Evolutionary conservation across 2,797 vertebrate genomes (phyloP).

Genomic region (Xenentodon cancila): DNA sequence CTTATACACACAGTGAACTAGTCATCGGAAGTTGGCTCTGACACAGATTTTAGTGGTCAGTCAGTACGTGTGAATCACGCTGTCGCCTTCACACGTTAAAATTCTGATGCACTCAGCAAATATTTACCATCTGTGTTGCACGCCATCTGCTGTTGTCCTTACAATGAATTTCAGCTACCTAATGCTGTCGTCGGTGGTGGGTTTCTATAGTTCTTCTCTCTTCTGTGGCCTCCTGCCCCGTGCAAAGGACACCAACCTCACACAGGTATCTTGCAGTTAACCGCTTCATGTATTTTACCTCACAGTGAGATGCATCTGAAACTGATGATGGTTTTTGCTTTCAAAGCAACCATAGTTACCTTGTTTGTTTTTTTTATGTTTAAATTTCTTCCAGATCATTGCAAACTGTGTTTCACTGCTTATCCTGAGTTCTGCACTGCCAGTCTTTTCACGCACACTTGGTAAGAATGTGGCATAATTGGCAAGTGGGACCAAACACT

Average conservation of each 20-base stretch:
- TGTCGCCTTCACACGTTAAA: not conserved
- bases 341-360: not conserved
- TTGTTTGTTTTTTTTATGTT: not conserved
- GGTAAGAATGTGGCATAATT: constrained; percentile 80
- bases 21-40: constrained; percentile 2
- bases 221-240: constrained; percentile 90
- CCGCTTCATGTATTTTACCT: not conserved
- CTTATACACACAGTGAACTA: not conserved
- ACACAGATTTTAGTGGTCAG: not conserved
- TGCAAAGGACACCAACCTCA: constrained; percentile 91
- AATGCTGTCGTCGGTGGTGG: constrained; percentile 95
- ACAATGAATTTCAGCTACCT: constrained; percentile 84
- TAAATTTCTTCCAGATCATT: constrained; percentile 86
- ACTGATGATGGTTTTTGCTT: not conserved
- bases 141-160: constrained; percentile 51
- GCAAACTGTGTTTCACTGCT: constrained; percentile 96
- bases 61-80: no score
- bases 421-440: constrained; percentile 95
- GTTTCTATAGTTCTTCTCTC: constrained; percentile 95
- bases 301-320: not conserved
- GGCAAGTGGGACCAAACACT: not conserved
- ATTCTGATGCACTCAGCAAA: not conserved
- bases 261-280: constrained; percentile 82
- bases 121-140: not conserved
- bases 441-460: constrained; percentile 94